Conservation (phyloP, 1,140 invertebrate genomes). For the Listronotus bonariensis region DNA sequence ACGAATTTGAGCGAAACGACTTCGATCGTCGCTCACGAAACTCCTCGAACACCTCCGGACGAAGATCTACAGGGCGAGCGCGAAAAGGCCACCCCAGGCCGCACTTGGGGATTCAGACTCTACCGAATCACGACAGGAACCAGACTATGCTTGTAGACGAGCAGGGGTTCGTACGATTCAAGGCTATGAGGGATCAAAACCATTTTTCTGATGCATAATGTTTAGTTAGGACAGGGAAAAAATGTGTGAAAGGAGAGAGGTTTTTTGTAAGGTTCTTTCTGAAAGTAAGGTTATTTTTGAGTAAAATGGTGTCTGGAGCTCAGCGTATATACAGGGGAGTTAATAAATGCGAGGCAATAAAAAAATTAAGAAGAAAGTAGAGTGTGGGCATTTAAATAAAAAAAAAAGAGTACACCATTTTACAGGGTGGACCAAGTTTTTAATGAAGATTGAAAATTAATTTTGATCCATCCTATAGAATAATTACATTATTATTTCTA, state of each 20-base stretch:
- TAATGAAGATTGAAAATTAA: too few species aligned
- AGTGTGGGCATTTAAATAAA: too few species aligned
- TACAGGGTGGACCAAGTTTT: background rate
- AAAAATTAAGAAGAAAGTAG: too few species aligned
- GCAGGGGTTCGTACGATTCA: conserved; percentile 81
- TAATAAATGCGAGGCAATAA: too few species aligned
- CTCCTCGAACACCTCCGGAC: conserved; percentile 51
- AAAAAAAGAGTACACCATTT: background rate
- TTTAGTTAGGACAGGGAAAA: conserved; percentile 41
- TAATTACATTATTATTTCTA: too few species aligned
- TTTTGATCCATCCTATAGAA: too few species aligned
- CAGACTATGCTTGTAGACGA: conserved; percentile 78
- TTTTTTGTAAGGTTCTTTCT: conserved; percentile 32
- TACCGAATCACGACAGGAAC: conserved; percentile 53
- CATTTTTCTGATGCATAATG: conserved; percentile 53
- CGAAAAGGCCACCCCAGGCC: conserved; percentile 47
- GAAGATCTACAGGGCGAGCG: conserved; percentile 48
- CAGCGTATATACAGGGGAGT: too few species aligned
- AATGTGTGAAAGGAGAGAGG: conserved; percentile 40
- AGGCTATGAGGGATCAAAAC: conserved; percentile 56
- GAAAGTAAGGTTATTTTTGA: background rate
- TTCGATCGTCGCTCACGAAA: conserved; percentile 56
- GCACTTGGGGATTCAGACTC: conserved; percentile 51
- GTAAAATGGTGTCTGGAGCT: background rate
- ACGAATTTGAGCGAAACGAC: conserved; percentile 60